Percentiles rank a stretch among this genome's conserved stretches.
Evolutionary conservation across 2,113 vertebrate species (phyloP).

Genomic region (Dasypus novemcinctus): DNA sequence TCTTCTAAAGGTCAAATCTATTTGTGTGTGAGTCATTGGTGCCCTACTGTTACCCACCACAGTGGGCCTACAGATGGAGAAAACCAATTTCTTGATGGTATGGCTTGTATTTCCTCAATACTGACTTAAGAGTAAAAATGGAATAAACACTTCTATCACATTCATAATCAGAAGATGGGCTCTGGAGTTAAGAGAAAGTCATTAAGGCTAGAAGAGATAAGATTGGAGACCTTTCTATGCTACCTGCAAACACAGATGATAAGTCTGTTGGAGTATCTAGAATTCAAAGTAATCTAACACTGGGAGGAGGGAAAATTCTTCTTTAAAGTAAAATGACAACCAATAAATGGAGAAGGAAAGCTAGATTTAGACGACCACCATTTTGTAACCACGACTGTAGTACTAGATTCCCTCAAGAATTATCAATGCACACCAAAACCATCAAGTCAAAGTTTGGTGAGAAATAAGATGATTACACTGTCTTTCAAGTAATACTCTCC

Average conservation of each 20-base stretch:
- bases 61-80: not conserved
- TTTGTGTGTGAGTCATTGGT: not conserved
- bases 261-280: not conserved
- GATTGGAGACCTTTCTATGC: not conserved
- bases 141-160: not conserved
- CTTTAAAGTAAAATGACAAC: not conserved
- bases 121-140: not conserved
- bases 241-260: not conserved
- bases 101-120: not conserved
- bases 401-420: not conserved
- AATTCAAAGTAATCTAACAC: not conserved
- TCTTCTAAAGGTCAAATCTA: not conserved
- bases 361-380: not conserved
- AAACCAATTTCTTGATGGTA: not conserved
- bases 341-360: not conserved
- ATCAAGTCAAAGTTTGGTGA: not conserved
- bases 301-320: not conserved
- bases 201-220: not conserved
- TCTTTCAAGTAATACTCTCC: not conserved
- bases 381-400: not conserved
- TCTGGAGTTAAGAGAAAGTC: not conserved
- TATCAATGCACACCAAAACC: not conserved
- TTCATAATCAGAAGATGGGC: not conserved
- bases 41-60: fast-evolving
- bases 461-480: not conserved